Evolutionary conservation across 2,888 invertebrate genomes (phyloP).

Genomic region (Ornithoptera priamus): DNA sequence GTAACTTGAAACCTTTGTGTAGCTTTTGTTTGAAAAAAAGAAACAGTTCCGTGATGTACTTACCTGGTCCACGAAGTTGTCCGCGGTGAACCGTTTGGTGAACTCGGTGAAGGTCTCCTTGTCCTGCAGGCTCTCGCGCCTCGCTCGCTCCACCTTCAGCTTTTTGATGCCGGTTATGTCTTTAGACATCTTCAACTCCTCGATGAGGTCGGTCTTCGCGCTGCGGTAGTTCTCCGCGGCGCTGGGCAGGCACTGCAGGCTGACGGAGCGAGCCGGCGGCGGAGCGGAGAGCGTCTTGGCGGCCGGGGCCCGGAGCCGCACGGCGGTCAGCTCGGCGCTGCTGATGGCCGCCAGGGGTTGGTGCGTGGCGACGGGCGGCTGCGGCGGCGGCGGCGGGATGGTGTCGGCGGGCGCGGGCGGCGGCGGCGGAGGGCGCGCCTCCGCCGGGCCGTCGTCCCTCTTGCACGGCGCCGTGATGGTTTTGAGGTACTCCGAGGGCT

Average conservation of each 20-base stretch:
- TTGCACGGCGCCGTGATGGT: conserved; percentile 86
- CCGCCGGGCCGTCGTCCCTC: conserved; percentile 74
- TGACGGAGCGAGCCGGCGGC: conserved; percentile 82
- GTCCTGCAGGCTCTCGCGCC: conserved; percentile 90
- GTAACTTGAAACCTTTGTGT: too few species aligned
- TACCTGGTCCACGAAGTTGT: conserved; percentile 94
- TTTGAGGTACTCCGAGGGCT: conserved; percentile 94
- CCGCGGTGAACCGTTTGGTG: conserved; percentile 89
- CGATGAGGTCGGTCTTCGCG: conserved; percentile 92
- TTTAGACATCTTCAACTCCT: conserved; percentile 94
- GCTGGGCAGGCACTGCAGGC: conserved; percentile 85
- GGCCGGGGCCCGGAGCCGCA: conserved; percentile 87
- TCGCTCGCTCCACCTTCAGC: conserved; percentile 93
- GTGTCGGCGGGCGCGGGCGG: conserved; percentile 70
- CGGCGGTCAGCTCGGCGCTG: conserved; percentile 91
- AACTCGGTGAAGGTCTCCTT: conserved; percentile 92
- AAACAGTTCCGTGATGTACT: conserved; percentile 45
- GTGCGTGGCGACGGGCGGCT: conserved; percentile 61
- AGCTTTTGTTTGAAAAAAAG: too few species aligned
- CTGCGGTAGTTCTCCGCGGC: conserved; percentile 84
- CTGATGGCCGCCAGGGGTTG: conserved; percentile 94
- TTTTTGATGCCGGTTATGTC: conserved; percentile 97
- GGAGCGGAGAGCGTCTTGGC: conserved; percentile 93
- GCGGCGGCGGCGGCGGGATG: conserved; percentile 61
- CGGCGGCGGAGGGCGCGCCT: conserved; percentile 82